Evolutionary conservation across 35 echinoderm and acorn worm species (phyloP).

Genomic region (Ophioderma brevispina): DNA sequence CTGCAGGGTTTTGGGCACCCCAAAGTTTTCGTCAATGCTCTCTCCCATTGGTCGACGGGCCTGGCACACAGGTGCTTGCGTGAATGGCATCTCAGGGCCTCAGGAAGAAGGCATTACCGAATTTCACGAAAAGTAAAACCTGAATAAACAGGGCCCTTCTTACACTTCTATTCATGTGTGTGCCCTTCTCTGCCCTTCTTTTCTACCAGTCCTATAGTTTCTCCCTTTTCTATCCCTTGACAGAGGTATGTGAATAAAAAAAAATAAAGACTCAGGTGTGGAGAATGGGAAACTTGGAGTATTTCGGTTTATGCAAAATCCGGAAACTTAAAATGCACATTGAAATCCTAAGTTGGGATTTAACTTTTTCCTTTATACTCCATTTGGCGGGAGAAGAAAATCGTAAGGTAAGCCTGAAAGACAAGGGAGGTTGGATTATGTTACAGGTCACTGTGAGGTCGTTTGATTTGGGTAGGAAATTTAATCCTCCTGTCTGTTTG

Average conservation of each 20-base stretch:
- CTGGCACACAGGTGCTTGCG: neutral
- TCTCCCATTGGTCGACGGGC: neutral
- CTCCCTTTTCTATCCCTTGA: too few relatives aligned
- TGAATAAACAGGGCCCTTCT: conserved; percentile 4
- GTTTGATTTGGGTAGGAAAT: neutral
- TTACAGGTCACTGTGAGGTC: neutral
- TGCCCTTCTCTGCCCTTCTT: neutral
- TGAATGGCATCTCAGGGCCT: neutral
- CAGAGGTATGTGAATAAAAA: too few relatives aligned
- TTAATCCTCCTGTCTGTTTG: neutral
- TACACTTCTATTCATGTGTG: neutral
- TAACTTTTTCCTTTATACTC: neutral
- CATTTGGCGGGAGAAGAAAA: neutral
- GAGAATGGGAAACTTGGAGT: too few relatives aligned
- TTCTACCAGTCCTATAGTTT: neutral
- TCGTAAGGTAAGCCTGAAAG: neutral
- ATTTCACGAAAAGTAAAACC: neutral
- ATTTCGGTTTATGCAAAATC: neutral
- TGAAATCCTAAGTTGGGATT: conserved; percentile 4
- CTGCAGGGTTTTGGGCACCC: neutral
- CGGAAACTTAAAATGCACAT: neutral
- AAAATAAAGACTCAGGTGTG: neutral
- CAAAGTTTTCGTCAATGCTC: neutral
- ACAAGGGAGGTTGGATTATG: neutral
- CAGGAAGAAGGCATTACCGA: neutral